A percentile compares a stretch with the other conserved stretches of the same genome.
These are phyloP conservation scores for Idaea straminata DNA, from an alignment of 2,888 invertebrate species.

Conservation along the genomic window DNA sequence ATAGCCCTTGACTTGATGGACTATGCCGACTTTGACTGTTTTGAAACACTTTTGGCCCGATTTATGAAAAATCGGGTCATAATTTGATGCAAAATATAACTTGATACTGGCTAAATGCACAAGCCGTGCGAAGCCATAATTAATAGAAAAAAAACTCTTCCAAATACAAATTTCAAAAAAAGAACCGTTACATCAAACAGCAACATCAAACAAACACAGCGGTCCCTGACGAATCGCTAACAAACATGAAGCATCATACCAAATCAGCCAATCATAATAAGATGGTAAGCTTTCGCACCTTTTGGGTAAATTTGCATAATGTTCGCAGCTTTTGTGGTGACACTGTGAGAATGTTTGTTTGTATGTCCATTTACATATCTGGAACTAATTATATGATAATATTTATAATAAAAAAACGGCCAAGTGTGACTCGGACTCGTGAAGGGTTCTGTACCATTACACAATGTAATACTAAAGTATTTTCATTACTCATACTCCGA, in stretches of 20 bases:
- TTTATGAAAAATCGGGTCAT: too few species aligned
- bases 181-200: neutral
- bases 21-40: too few species aligned
- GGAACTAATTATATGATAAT: neutral
- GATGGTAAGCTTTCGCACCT: slow-evolving; percentile 78
- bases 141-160: slow-evolving; percentile 16
- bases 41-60: too few species aligned
- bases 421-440: too few species aligned
- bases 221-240: slow-evolving; percentile 68
- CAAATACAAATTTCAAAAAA: slow-evolving; percentile 2
- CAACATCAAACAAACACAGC: slow-evolving; percentile 45
- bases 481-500: too few species aligned
- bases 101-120: too few species aligned
- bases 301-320: slow-evolving; percentile 67
- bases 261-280: slow-evolving; percentile 70
- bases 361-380: slow-evolving; percentile 4
- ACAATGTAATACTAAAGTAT: too few species aligned
- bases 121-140: too few species aligned
- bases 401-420: slow-evolving; percentile 9
- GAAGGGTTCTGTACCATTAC: too few species aligned
- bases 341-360: slow-evolving; percentile 33
- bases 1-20: too few species aligned
- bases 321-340: slow-evolving; percentile 42
- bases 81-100: too few species aligned
- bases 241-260: slow-evolving; percentile 71